These are phyloP conservation scores for Nomada fabriciana DNA, from an alignment of 2,888 invertebrate species.

Conservation along the genomic window DNA sequence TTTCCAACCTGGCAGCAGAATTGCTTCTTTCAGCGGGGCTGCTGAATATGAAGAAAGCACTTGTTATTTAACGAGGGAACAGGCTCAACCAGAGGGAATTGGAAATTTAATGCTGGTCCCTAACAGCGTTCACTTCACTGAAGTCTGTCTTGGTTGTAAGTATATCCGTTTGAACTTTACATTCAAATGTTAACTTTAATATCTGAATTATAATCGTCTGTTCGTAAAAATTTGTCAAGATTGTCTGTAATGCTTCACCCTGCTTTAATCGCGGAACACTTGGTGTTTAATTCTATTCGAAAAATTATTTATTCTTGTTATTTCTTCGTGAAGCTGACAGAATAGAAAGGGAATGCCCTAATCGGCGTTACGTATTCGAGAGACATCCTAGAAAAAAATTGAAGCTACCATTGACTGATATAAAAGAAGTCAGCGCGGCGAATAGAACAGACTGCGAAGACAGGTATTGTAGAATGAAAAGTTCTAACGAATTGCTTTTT, in stretches of 20 bases:
- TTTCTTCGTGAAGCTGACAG: slow-evolving; percentile 88
- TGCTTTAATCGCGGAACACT: no score
- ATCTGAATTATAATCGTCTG: no score
- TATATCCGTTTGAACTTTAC: slow-evolving; percentile 64
- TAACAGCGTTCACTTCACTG: slow-evolving; percentile 95
- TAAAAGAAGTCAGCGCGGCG: slow-evolving; percentile 93
- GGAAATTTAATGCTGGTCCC: slow-evolving; percentile 95
- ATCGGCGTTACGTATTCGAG: slow-evolving; percentile 94
- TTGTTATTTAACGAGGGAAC: slow-evolving; percentile 94
- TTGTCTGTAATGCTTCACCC: no score
- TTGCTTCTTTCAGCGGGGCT: slow-evolving; percentile 91
- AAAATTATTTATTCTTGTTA: neutral
- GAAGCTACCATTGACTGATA: slow-evolving; percentile 91
- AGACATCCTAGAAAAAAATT: slow-evolving; percentile 93
- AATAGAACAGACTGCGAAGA: slow-evolving; percentile 96
- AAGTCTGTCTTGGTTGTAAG: slow-evolving; percentile 95
- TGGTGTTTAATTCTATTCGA: neutral
- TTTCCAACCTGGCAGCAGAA: slow-evolving; percentile 94
- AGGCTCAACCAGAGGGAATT: slow-evolving; percentile 94
- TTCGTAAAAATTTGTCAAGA: no score
- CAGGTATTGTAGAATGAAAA: slow-evolving; percentile 83
- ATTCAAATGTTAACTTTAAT: neutral
- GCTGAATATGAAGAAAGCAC: slow-evolving; percentile 95
- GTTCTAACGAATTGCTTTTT: neutral
- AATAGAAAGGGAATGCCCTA: slow-evolving; percentile 95